Base-by-base conservation (phyloP, 2,113 vertebrate genomes). In the Acrocephalus arundinaceus region DNA sequence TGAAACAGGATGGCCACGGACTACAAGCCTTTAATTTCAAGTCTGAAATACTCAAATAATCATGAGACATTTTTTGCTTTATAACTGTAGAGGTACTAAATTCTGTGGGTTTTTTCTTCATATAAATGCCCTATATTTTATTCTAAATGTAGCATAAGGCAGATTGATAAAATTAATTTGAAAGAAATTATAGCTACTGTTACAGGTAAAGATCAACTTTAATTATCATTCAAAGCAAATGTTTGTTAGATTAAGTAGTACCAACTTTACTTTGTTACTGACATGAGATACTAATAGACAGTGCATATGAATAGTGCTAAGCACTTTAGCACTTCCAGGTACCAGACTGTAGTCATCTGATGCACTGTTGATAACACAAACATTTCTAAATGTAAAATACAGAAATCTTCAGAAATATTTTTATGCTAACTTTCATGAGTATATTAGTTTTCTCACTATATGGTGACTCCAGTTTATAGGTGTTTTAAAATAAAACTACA, bases 71-170 rank as follows among this genome's bases (percentile, higher is more conserved):
- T 71, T 14, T 45, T 78, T 77, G 25, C 76, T 75, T 89, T 16
- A 0, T 62, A 58, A 30, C 6, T 85, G 17, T 54, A 76, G 25
- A 65, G 28, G 16, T 11, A 68, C 11, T 68, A 70, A 63, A 49
- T 75, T 57, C 1, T 54, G 5, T 2, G 0, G 0, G 0, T 39
- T 55, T 62, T 49, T 90, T 43, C 58, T 48, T 67, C 0, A 5
- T 66, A 27, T 68, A 11, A 78, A 48, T 54, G 27, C 5, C 9
- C 15, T 6, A 2, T 73, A 58, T 58, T 62, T 89, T 54, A 70
- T 79, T 87, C 30, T 67, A 74, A 63, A 73, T 66, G 22, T 89
- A 66, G 19, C 16, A 24, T 90, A 77, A 77, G 76, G 3, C 9
- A 70, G 6, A 21, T 70, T 3, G 71, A 46, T 85, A n/a, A 78